Evolutionary conservation across 2,888 invertebrate genomes (phyloP).

Genomic region (Cephus pygmeus): DNA sequence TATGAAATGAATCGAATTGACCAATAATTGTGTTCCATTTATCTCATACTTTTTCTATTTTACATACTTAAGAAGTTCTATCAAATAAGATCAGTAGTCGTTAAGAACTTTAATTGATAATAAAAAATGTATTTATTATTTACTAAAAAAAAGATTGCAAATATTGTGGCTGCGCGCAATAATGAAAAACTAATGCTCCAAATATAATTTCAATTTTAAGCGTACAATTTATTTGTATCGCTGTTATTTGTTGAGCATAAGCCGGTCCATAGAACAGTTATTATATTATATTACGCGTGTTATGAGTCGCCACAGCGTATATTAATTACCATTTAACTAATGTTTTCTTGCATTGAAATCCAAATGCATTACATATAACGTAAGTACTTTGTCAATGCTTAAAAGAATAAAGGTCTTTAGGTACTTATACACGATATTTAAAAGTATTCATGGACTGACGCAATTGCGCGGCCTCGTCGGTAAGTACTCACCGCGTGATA

Average conservation of each 20-base stretch:
- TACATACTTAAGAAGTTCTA: no score
- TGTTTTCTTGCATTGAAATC: background rate
- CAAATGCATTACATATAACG: no score
- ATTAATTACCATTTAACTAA: background rate
- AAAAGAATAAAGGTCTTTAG: background rate
- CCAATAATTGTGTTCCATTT: background rate
- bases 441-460: background rate
- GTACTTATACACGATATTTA: background rate
- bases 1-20: background rate
- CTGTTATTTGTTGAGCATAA: no score
- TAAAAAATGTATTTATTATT: no score
- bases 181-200: no score
- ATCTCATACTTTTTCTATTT: background rate
- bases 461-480: background rate
- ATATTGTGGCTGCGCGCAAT: no score
- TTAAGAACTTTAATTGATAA: conserved; percentile 7
- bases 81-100: conserved; percentile 14
- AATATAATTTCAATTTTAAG: no score
- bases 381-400: no score
- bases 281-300: background rate
- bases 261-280: no score
- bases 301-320: background rate
- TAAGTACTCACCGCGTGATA: background rate
- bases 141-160: no score
- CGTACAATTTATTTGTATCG: no score